phyloP scores from a whole-genome alignment of 2,797 vertebrate species.

The Tapirus indicus region DNA sequence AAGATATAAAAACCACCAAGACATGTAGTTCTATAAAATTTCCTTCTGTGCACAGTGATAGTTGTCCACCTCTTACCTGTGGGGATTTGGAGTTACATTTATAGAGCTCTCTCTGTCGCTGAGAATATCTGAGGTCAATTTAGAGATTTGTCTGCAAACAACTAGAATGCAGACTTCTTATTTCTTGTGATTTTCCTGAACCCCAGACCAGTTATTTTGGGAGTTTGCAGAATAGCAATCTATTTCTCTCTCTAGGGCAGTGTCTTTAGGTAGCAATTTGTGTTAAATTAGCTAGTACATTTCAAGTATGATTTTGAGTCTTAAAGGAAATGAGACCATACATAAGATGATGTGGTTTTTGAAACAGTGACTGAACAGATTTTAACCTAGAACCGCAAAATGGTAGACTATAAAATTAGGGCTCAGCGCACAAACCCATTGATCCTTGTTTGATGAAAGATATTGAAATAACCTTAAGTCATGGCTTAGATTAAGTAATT shows the following conservation, averaged over 20 bases:
- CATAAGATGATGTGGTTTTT: background rate
- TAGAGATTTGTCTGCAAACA: background rate
- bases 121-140: background rate
- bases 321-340: conserved; percentile 19
- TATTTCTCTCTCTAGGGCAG: conserved; percentile 25
- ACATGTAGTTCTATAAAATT: background rate
- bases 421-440: background rate
- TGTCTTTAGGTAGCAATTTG: conserved; percentile 14
- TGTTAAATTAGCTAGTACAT: conserved; percentile 45
- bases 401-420: conserved; percentile 4
- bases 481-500: conserved; percentile 31
- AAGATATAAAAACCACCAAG: background rate
- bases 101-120: background rate
- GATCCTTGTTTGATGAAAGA: conserved; percentile 9
- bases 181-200: conserved; percentile 47
- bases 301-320: conserved; percentile 24
- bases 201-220: background rate
- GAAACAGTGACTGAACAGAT: background rate
- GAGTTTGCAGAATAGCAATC: background rate
- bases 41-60: background rate
- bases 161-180: background rate
- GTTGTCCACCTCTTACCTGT: background rate
- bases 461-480: background rate
- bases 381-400: conserved; percentile 24
- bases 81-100: background rate